Conservation (phyloP, 2,888 invertebrate species). For the Amiota minor region DNA sequence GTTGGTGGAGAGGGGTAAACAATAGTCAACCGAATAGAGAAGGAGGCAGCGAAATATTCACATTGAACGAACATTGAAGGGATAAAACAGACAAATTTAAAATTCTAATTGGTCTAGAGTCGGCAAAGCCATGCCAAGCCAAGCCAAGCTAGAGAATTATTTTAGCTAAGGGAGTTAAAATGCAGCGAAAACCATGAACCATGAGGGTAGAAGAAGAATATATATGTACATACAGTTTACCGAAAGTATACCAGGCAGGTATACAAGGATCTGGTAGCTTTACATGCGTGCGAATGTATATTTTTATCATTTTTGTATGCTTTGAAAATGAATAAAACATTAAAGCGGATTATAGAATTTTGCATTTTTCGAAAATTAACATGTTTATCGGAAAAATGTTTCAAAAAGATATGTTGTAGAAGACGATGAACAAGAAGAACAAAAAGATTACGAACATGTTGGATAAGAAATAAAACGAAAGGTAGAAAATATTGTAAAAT, state of each 20-base stretch:
- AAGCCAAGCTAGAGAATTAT: background rate
- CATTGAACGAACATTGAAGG: conserved; percentile 16
- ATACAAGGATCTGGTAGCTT: background rate
- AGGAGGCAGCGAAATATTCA: background rate
- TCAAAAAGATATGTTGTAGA: background rate
- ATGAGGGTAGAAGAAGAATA: background rate
- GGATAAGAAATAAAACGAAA: too few relatives aligned
- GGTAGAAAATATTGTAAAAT: too few relatives aligned
- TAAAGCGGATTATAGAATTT: conserved; percentile 68
- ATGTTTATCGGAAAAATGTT: conserved; percentile 55
- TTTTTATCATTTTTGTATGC: conserved; percentile 6
- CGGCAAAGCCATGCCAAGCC: background rate
- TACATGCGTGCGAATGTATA: conserved; percentile 25
- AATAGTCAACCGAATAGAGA: background rate
- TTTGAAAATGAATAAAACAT: conserved; percentile 63
- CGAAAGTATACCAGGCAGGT: conserved; percentile 26
- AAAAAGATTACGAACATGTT: too few relatives aligned
- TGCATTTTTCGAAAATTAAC: conserved; percentile 65
- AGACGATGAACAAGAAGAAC: too few relatives aligned
- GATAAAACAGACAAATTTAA: conserved; percentile 50
- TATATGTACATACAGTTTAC: conserved; percentile 31
- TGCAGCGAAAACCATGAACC: too few relatives aligned
- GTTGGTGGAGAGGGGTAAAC: background rate
- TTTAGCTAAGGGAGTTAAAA: too few relatives aligned
- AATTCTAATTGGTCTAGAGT: conserved; percentile 57